Evolutionary conservation across 1,140 invertebrate species (phyloP), one percentile per base, ranked within the genome.

Genomic region (Homalodisca vitripennis): DNA sequence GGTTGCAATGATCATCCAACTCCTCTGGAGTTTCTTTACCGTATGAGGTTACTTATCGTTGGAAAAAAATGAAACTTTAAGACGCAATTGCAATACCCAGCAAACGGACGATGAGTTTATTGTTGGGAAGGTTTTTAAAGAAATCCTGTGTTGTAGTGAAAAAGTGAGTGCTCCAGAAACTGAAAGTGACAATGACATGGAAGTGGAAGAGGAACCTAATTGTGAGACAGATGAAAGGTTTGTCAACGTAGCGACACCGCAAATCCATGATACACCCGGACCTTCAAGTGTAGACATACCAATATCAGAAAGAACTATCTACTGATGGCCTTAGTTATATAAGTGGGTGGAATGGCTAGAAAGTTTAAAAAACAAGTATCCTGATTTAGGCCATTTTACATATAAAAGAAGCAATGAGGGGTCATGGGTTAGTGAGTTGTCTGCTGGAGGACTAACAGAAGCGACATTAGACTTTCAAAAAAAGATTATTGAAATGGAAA

Each of bases 1-100:
- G 29, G 71, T 26, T 46, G 47, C 26, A 65, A 69, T 66, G 68
- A 72, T 41, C 70, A 72, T 34, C 71, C 71, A 6, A 70, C 69
- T 13, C 71, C 71, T n/a, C 10, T 71, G 1, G 51, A 72, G 27
- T 27, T 34, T 24, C 13, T 72, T 1, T 51, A 72, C 27, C 24
- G 68, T 1, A 72, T 72, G 1, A 47, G 55, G 26, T 6, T 72
- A 41, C 12, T 72, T 13, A 29, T 71, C 13, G 12, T 71, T 12
- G 70, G 70, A 6, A 71, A 71, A n/a, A 71, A 71, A 64, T 71
- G 70, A 53, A 27, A 66, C 3, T 29, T 12, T 71, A 24, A 24
- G 48, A 32, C 24, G 2, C 17, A 32, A 65, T 12, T 24, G 13
- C 24, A 69, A 69, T 32, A 69, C 67, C 3, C 24, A 29, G 53